Conservation (phyloP, 2,113 vertebrate species). For the Thalassoma bifasciatum region DNA sequence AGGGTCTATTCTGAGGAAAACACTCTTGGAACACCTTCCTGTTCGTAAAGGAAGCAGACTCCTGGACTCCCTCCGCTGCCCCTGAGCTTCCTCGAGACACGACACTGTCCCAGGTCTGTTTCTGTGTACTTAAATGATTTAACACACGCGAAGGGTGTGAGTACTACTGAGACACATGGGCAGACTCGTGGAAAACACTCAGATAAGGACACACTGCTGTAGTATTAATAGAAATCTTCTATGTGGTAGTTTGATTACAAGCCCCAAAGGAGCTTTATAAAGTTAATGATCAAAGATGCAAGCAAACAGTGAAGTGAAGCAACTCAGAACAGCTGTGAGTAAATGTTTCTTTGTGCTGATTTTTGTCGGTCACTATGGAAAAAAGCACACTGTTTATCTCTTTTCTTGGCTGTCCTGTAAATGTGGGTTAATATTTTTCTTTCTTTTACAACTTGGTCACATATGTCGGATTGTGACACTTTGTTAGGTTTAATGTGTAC, state of each 20-base stretch:
- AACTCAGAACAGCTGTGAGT: too few species aligned
- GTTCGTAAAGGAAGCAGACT: constrained; percentile 85
- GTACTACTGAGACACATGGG: constrained; percentile 53
- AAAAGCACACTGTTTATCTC: too few species aligned
- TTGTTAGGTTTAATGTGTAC: too few species aligned
- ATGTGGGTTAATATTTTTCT: too few species aligned
- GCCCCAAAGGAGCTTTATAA: too few species aligned
- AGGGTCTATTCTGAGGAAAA: constrained; percentile 76
- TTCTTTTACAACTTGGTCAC: too few species aligned
- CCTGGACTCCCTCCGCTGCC: constrained; percentile 76
- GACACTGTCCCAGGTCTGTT: constrained; percentile 56
- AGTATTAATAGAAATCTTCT: constrained; percentile 30
- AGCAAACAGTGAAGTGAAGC: too few species aligned
- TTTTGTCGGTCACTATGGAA: too few species aligned
- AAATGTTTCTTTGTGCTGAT: too few species aligned
- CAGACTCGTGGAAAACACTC: constrained; percentile 3
- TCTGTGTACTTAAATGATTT: constrained; percentile 34
- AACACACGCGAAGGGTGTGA: constrained; percentile 62
- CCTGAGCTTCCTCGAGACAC: constrained; percentile 62
- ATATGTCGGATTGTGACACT: too few species aligned
- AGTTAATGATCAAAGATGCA: too few species aligned
- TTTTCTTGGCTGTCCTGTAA: too few species aligned
- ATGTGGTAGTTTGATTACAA: background rate
- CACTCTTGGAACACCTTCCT: constrained; percentile 82
- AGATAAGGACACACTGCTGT: constrained; percentile 11